These are phyloP conservation scores for Coleophora deauratella DNA, from an alignment of 2,888 invertebrate species.

Conservation along the genomic window DNA sequence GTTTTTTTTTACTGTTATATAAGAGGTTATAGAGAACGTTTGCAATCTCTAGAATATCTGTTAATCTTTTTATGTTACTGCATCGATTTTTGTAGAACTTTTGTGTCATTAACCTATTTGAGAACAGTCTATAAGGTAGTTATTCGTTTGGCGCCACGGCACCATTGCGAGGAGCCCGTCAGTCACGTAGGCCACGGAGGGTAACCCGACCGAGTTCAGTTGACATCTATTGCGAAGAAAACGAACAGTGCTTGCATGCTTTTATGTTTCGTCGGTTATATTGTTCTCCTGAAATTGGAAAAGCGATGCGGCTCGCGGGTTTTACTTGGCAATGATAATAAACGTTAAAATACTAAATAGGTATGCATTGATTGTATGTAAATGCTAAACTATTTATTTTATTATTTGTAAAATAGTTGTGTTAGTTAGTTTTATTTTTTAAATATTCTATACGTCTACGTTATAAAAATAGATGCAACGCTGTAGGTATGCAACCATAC, in stretches of 20 bases:
- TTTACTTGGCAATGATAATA: constrained; percentile 1
- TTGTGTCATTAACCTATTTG: constrained; percentile 17
- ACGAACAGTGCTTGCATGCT: neutral
- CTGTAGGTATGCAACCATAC: too few relatives aligned
- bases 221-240: constrained; percentile 12
- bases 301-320: constrained; percentile 16
- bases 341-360: neutral
- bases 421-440: too few relatives aligned
- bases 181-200: constrained; percentile 72
- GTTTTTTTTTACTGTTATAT: constrained; percentile 49
- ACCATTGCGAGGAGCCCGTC: constrained; percentile 59
- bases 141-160: constrained; percentile 65
- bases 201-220: constrained; percentile 40
- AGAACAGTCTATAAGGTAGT: constrained; percentile 55
- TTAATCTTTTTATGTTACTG: too few relatives aligned
- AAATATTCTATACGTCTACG: too few relatives aligned
- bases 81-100: constrained; percentile 9
- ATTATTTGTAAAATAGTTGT: too few relatives aligned
- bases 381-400: too few relatives aligned
- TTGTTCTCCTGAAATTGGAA: constrained; percentile 39
- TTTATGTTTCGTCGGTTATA: neutral
- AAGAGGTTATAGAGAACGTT: constrained; percentile 23
- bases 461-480: too few relatives aligned
- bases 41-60: too few relatives aligned
- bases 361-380: too few relatives aligned